These are phyloP conservation scores for Cecropterus lyciades DNA, from an alignment of 1,140 invertebrate species.

Conservation along the genomic window DNA sequence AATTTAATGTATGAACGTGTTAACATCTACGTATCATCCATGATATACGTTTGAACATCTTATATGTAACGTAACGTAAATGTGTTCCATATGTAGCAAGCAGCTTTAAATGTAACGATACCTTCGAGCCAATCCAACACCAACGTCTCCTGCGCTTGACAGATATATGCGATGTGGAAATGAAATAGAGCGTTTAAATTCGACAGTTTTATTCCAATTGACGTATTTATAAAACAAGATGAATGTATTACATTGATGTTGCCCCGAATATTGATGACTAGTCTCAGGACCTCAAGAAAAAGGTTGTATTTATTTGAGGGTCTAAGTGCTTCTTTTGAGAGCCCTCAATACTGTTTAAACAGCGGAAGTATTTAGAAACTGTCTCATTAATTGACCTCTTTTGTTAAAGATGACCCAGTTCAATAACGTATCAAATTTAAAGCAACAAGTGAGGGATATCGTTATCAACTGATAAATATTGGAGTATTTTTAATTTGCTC, in stretches of 20 bases:
- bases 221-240: slow-evolving; percentile 45
- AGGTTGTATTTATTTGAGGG: slow-evolving; percentile 20
- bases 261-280: slow-evolving; percentile 38
- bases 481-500: too few relatives aligned
- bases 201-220: slow-evolving; percentile 49
- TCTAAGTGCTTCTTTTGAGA: slow-evolving; percentile 14
- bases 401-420: neutral
- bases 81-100: neutral
- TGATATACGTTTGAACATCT: too few relatives aligned
- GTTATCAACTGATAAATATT: too few relatives aligned
- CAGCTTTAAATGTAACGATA: slow-evolving; percentile 5
- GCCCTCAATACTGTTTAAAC: slow-evolving; percentile 24
- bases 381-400: slow-evolving; percentile 38
- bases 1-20: too few relatives aligned
- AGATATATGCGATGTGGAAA: slow-evolving; percentile 36
- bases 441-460: neutral
- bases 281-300: slow-evolving; percentile 24
- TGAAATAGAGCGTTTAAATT: slow-evolving; percentile 35
- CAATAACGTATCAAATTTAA: neutral
- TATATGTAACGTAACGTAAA: neutral
- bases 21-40: too few relatives aligned
- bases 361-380: slow-evolving; percentile 32
- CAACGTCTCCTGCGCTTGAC: slow-evolving; percentile 21
- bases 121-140: slow-evolving; percentile 2
- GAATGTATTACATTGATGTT: slow-evolving; percentile 47